Conservation (phyloP, 2,888 invertebrate genomes). For the Campoplex nolae region DNA sequence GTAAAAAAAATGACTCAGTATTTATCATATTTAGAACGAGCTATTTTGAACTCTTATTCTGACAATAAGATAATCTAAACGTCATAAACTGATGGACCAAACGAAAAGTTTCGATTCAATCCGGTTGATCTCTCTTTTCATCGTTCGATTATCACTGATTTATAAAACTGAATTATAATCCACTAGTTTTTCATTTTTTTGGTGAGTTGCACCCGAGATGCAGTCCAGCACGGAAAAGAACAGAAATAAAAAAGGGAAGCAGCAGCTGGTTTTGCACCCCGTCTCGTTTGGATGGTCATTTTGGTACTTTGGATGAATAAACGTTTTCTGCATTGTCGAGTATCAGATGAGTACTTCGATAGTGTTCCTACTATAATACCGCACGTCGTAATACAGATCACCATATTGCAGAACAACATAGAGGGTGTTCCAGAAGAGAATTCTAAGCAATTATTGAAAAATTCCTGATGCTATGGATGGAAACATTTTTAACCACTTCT, state of each 20-base stretch:
- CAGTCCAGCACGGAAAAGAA: background rate
- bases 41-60: background rate
- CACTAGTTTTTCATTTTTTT: background rate
- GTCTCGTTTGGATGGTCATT: conserved; percentile 55
- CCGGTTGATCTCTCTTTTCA: background rate
- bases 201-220: background rate
- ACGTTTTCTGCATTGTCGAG: conserved; percentile 58
- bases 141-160: conserved; percentile 1
- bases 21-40: background rate
- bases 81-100: background rate
- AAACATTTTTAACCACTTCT: background rate
- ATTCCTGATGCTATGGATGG: background rate
- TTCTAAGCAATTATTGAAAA: background rate
- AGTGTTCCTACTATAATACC: conserved; percentile 32
- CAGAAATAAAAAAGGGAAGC: conserved; percentile 31
- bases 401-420: conserved; percentile 3
- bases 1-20: background rate
- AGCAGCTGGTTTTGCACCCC: conserved; percentile 35
- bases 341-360: conserved; percentile 66
- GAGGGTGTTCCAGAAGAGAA: background rate
- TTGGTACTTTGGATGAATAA: conserved; percentile 60
- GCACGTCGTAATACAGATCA: conserved; percentile 26
- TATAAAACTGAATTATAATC: background rate
- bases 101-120: background rate
- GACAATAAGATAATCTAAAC: background rate